Conservation (phyloP, 2,797 vertebrate species). For the Melanotaenia parkinsoni region DNA sequence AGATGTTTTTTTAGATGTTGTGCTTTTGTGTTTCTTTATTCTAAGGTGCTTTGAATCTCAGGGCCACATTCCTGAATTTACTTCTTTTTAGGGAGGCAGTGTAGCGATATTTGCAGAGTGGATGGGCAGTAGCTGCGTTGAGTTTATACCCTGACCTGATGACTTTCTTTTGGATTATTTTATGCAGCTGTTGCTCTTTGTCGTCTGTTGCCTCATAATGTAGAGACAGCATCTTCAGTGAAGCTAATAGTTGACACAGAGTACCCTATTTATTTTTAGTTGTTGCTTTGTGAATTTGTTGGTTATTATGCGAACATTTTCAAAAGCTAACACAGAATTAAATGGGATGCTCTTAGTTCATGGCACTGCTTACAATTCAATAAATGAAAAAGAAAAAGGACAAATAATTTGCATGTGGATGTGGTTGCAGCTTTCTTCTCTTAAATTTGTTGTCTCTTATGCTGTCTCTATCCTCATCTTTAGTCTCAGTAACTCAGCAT, state of each 20-base stretch:
- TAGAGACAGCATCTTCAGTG: conserved; percentile 55
- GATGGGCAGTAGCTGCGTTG: conserved; percentile 39
- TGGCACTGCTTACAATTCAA: neutral
- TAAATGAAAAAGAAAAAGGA: conserved; percentile 14
- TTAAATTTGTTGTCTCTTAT: conserved; percentile 36
- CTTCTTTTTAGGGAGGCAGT: conserved; percentile 17
- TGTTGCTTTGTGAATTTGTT: neutral
- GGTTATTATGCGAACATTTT: conserved; percentile 10
- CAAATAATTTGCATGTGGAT: conserved; percentile 25
- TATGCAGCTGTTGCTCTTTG: conserved; percentile 64
- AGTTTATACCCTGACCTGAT: conserved; percentile 53
- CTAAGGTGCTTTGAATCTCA: neutral
- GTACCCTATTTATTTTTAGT: neutral
- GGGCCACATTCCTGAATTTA: neutral
- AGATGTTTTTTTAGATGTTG: neutral
- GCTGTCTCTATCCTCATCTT: conserved; percentile 45
- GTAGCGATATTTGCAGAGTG: conserved; percentile 9
- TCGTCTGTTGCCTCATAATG: conserved; percentile 77
- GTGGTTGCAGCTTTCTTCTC: conserved; percentile 24
- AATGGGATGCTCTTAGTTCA: neutral
- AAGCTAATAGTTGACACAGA: conserved; percentile 24
- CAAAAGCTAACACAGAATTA: neutral
- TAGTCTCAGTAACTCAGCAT: conserved; percentile 65
- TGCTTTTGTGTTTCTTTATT: neutral
- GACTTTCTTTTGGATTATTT: conserved; percentile 74